phyloP scores from a whole-genome alignment of 2,797 vertebrate species.

The Leptatherina wallacei region DNA sequence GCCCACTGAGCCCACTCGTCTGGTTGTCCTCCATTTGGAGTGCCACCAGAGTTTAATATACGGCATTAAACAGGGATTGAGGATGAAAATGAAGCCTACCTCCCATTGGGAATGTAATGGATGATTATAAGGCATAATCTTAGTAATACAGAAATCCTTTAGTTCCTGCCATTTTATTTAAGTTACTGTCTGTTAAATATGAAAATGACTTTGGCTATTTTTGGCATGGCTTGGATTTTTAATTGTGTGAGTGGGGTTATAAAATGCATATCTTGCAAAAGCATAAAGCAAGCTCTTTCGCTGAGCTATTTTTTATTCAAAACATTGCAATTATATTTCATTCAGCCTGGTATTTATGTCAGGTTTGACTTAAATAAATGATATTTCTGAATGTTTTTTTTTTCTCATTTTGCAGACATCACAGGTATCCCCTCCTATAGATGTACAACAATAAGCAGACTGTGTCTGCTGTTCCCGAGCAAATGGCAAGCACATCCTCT shows the following conservation, averaged over 20 bases:
- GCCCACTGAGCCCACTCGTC: slow-evolving; percentile 79
- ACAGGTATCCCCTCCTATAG: neutral
- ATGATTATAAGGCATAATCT: slow-evolving; percentile 84
- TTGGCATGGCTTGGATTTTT: slow-evolving; percentile 46
- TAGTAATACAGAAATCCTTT: slow-evolving; percentile 81
- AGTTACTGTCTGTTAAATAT: slow-evolving; percentile 73
- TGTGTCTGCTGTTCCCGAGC: slow-evolving; percentile 11
- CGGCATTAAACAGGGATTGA: slow-evolving; percentile 82
- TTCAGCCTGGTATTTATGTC: slow-evolving; percentile 3
- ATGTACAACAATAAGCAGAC: slow-evolving; percentile 8
- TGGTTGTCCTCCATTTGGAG: slow-evolving; percentile 72
- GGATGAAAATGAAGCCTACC: slow-evolving; percentile 81
- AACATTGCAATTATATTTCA: slow-evolving; percentile 16
- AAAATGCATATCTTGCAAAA: slow-evolving; percentile 59
- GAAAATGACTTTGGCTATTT: slow-evolving; percentile 58
- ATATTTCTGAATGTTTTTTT: slow-evolving; percentile 12
- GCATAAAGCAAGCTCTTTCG: slow-evolving; percentile 27
- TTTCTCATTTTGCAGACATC: slow-evolving; percentile 27
- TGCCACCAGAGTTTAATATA: slow-evolving; percentile 84
- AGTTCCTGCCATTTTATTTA: slow-evolving; percentile 72
- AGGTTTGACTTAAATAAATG: neutral
- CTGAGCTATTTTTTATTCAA: slow-evolving; percentile 19
- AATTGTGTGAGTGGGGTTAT: slow-evolving; percentile 39
- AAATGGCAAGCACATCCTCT: slow-evolving; percentile 31
- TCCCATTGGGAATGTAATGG: slow-evolving; percentile 85